Evolutionary conservation across 2,888 invertebrate species (phyloP).

Genomic region (Gnatocerus cornutus): DNA sequence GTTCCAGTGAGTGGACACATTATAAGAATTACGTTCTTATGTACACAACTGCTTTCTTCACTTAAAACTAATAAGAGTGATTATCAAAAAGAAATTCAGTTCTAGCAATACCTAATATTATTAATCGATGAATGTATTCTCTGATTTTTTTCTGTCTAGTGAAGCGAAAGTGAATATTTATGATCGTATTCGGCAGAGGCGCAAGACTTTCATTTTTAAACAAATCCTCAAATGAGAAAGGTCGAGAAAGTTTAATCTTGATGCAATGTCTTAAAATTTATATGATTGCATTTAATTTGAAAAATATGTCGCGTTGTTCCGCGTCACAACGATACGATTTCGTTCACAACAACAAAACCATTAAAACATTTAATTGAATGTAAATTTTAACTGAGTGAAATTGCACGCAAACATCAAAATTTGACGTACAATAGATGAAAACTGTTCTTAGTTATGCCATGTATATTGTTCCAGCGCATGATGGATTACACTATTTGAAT

Average conservation of each 20-base stretch:
- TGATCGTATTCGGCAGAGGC: slow-evolving; percentile 20
- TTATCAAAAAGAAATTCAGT: slow-evolving; percentile 40
- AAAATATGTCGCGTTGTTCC: slow-evolving; percentile 11
- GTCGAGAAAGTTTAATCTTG: slow-evolving; percentile 41
- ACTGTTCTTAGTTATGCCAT: slow-evolving; percentile 25
- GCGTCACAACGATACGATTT: slow-evolving; percentile 8
- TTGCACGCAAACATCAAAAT: slow-evolving; percentile 34
- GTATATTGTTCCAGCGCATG: slow-evolving; percentile 23
- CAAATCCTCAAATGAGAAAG: slow-evolving; percentile 21
- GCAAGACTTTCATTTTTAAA: slow-evolving; percentile 45
- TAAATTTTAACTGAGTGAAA: slow-evolving; percentile 26
- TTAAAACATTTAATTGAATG: slow-evolving; percentile 42
- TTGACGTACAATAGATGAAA: slow-evolving; percentile 29
- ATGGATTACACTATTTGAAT: slow-evolving; percentile 28
- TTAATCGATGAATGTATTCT: slow-evolving; percentile 19
- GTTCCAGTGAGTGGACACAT: slow-evolving; percentile 35
- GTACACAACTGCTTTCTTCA: slow-evolving; percentile 42
- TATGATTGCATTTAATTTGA: not conserved
- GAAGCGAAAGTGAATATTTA: slow-evolving; percentile 40
- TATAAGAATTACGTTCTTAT: slow-evolving; percentile 34
- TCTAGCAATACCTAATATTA: slow-evolving; percentile 16
- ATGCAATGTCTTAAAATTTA: no score
- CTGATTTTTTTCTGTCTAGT: slow-evolving; percentile 13
- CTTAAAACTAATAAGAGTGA: slow-evolving; percentile 39
- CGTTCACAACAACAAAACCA: slow-evolving; percentile 15